Base-by-base conservation (phyloP, 2,888 invertebrate species). In the Caenorhabditis macrosperma region DNA sequence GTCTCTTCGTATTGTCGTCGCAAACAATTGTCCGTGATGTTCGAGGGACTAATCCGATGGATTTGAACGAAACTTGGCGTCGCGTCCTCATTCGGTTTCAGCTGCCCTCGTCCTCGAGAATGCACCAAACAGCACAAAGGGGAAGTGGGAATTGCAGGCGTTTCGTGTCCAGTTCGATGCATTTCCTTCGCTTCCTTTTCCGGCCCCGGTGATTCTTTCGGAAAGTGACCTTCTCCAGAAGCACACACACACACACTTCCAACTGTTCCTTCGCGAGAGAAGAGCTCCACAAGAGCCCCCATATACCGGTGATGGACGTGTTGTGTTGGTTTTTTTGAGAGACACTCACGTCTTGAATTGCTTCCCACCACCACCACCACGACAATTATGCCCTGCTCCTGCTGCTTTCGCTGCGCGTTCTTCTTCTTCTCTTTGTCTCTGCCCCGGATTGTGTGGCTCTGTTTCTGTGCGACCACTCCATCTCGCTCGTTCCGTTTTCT, bases 61-160 rank as follows among this genome's bases (percentile, higher is more conserved):
- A 66, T 66, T 38, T 38, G 38, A n/a, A n/a, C n/a, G n/a, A n/a
- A n/a, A n/a, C n/a, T 33, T 33, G 7, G 33, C 33, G 5, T 33
- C 33, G 33, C 33, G 10, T 10, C 33, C 66, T n/a, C n/a, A n/a
- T n/a, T n/a, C n/a, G n/a, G 41, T 66, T 54, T 52, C 61, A 60
- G 60, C 28, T 60, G 28, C 33, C 33, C 33, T 33, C 33, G n/a
- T n/a, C 12, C 12, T 61, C 30, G 48, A 61, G 52, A 64, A 64
- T 64, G 35, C 50, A 52, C 33, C 64, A 50, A 66, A 66, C 20
- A 66, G 41, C 41, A 41, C 2, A 7, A 38, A 35, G 7, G 35
- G 28, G 41, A 52, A 41, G 66, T 52, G 15, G 41, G 15, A n/a
- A 35, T 35, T 50, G n/a, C 26, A 28, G 30, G 30, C 33, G 33